These are phyloP conservation scores for Carassius gibelio DNA, from an alignment of 2,113 vertebrate genomes.

Conservation along the genomic window DNA sequence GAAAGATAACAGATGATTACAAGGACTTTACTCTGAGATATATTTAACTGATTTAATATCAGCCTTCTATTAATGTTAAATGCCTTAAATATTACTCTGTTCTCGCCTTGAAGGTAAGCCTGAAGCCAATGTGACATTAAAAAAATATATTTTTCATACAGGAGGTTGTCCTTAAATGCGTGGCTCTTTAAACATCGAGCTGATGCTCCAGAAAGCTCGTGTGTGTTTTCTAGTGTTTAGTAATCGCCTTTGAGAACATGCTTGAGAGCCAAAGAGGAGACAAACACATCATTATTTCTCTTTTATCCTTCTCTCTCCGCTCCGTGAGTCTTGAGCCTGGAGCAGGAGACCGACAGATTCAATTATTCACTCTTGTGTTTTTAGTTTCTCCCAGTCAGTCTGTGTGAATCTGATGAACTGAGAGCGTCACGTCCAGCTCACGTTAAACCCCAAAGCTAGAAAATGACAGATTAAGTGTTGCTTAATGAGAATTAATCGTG, in stretches of 20 bases:
- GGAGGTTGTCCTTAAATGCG: background rate
- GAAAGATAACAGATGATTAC: background rate
- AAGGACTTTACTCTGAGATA: background rate
- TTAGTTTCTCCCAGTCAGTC: background rate
- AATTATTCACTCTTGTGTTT: background rate
- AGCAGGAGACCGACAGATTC: background rate
- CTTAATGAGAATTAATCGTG: background rate
- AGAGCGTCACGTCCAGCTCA: background rate
- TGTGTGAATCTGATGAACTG: background rate
- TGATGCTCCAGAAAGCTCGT: background rate
- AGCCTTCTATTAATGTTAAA: background rate
- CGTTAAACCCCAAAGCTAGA: background rate
- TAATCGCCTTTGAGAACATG: background rate
- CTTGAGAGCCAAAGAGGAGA: background rate
- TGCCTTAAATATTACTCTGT: background rate
- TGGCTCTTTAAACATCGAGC: background rate
- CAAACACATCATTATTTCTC: background rate
- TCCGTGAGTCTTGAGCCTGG: background rate
- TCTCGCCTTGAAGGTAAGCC: background rate
- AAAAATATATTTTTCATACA: background rate
- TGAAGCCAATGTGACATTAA: background rate
- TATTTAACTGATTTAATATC: background rate
- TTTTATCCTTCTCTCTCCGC: background rate
- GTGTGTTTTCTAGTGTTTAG: background rate
- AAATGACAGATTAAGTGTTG: background rate